Conservation (phyloP, 1,140 invertebrate genomes). For the Charaxes varanes region DNA sequence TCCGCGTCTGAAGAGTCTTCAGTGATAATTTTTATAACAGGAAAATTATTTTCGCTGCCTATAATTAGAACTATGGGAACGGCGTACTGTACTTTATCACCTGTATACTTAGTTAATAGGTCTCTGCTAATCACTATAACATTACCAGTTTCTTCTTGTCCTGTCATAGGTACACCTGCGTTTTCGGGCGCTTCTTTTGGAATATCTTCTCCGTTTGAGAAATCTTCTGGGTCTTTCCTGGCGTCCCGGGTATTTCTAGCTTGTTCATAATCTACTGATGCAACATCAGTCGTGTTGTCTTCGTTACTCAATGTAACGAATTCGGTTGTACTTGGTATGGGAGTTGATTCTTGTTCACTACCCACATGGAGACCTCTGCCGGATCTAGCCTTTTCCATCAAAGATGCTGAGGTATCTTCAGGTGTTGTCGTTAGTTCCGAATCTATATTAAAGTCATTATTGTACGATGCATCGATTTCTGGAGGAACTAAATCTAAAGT, state of each 20-base stretch:
- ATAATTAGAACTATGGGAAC: conserved; percentile 14
- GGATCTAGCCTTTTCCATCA: too few species aligned
- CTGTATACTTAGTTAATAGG: conserved; percentile 1
- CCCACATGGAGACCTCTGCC: too few species aligned
- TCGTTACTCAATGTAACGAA: conserved; percentile 6
- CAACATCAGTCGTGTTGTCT: conserved; percentile 15
- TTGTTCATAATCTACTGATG: conserved; percentile 17
- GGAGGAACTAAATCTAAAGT: conserved; percentile 13
- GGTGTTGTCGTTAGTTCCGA: background rate
- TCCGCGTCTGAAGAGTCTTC: background rate
- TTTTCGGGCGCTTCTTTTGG: conserved; percentile 2
- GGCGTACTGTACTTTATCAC: conserved; percentile 3
- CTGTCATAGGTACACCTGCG: background rate
- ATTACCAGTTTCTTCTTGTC: background rate
- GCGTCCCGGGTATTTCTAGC: conserved; percentile 17
- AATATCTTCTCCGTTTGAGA: background rate
- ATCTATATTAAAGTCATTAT: conserved; percentile 10
- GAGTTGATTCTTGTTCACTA: background rate
- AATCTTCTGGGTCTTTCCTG: conserved; percentile 6
- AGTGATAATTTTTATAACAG: conserved; percentile 14
- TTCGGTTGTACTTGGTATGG: conserved; percentile 3
- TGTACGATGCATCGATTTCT: conserved; percentile 6
- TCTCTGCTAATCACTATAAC: conserved; percentile 11
- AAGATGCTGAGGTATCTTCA: background rate
- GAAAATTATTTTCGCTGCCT: conserved; percentile 6